Conservation (phyloP, 1,140 invertebrate species). For the Zaprionus ghesquierei region DNA sequence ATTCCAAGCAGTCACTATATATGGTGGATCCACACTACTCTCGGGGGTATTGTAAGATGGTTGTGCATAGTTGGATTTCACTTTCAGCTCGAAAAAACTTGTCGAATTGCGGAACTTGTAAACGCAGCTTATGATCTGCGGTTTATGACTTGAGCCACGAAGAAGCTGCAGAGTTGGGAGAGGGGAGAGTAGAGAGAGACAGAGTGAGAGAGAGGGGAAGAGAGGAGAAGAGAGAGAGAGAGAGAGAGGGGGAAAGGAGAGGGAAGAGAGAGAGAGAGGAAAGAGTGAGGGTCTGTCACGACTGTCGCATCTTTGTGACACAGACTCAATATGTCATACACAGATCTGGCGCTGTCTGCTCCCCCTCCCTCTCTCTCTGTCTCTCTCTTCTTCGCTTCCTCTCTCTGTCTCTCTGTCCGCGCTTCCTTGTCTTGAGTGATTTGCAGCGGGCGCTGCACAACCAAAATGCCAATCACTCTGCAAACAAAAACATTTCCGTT, state of each 20-base stretch:
- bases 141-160: too few relatives aligned
- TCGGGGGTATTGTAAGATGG: not conserved
- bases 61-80: not conserved
- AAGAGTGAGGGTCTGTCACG: too few relatives aligned
- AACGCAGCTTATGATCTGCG: not conserved
- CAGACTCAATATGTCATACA: not conserved
- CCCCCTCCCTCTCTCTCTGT: not conserved
- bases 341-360: not conserved
- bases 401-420: not conserved
- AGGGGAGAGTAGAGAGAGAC: too few relatives aligned
- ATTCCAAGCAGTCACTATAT: too few relatives aligned
- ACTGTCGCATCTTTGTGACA: not conserved
- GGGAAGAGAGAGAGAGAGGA: too few relatives aligned
- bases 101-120: not conserved
- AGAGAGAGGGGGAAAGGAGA: not conserved
- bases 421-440: constrained; percentile 7
- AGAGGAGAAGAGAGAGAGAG: not conserved
- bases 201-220: not conserved
- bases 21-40: not conserved
- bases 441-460: constrained; percentile 11
- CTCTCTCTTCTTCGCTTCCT: not conserved
- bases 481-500: constrained; percentile 72
- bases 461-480: constrained; percentile 62
- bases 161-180: too few relatives aligned
- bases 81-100: not conserved